phyloP scores from a whole-genome alignment of 2,797 vertebrate species.

The Melanotaenia boesemani region DNA sequence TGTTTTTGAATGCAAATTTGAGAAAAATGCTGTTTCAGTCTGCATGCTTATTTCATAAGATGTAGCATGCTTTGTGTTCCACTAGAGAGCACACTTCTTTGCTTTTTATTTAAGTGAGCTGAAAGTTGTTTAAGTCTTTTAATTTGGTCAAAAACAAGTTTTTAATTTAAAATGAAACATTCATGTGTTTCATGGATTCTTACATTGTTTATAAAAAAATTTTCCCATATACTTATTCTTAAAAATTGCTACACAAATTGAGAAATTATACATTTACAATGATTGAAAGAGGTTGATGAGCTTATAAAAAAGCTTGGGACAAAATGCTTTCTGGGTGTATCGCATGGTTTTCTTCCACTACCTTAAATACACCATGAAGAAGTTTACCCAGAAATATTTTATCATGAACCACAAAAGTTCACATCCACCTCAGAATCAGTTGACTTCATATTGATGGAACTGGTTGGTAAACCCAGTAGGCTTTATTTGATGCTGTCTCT shows the following conservation, averaged over 20 bases:
- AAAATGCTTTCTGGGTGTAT: constrained; percentile 18
- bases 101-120: constrained; percentile 17
- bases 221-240: constrained; percentile 75
- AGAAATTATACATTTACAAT: constrained; percentile 86
- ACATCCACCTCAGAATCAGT: constrained; percentile 75
- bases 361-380: constrained; percentile 35
- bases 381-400: constrained; percentile 55
- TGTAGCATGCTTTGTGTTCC: constrained; percentile 39
- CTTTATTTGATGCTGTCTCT: constrained; percentile 73
- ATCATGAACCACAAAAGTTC: constrained; percentile 52
- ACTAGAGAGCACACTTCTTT: constrained; percentile 66
- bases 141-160: not conserved
- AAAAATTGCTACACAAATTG: constrained; percentile 82
- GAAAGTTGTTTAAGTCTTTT: not conserved
- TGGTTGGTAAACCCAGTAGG: constrained; percentile 64
- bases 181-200: constrained; percentile 82
- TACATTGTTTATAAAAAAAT: constrained; percentile 89
- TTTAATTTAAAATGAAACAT: not conserved
- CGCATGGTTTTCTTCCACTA: not conserved
- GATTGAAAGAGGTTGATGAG: constrained; percentile 48
- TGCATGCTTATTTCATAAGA: not conserved
- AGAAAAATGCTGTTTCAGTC: constrained; percentile 3
- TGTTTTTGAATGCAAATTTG: constrained; percentile 16
- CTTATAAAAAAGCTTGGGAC: constrained; percentile 3
- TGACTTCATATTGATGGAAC: constrained; percentile 75